Percentiles rank a stretch among this genome's conserved stretches.
Conservation (phyloP, 2,888 invertebrate genomes). For the Caenorhabditis uteleia region DNA sequence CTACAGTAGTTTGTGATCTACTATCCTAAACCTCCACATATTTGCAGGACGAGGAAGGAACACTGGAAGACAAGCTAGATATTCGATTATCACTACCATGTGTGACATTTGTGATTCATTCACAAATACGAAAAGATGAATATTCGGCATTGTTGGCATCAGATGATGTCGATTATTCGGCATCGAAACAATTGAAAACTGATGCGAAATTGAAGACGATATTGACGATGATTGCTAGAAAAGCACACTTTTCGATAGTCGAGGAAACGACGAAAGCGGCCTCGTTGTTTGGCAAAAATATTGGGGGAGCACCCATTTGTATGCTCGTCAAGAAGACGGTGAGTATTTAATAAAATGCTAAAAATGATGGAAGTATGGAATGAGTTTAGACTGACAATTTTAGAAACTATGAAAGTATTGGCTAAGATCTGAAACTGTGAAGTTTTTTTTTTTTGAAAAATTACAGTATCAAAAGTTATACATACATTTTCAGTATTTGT, state of each 20-base stretch:
- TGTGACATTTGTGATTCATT: slow-evolving; percentile 72
- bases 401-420: too few species aligned
- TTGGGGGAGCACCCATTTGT: slow-evolving; percentile 76
- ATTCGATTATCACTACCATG: slow-evolving; percentile 75
- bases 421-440: too few species aligned
- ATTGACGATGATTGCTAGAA: slow-evolving; percentile 35
- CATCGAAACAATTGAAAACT: slow-evolving; percentile 31
- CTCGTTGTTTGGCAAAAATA: slow-evolving; percentile 76
- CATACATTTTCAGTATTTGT: too few species aligned
- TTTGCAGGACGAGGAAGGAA: slow-evolving; percentile 37
- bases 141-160: slow-evolving; percentile 46
- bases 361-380: too few species aligned
- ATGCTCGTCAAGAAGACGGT: slow-evolving; percentile 76
- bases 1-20: too few species aligned
- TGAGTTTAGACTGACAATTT: too few species aligned
- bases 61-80: slow-evolving; percentile 74
- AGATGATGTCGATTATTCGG: slow-evolving; percentile 49
- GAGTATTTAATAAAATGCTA: too few species aligned
- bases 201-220: slow-evolving; percentile 37
- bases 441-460: too few species aligned
- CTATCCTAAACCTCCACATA: too few species aligned
- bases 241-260: slow-evolving; percentile 70
- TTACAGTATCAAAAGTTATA: too few species aligned
- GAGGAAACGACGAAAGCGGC: slow-evolving; percentile 76
- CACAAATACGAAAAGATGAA: slow-evolving; percentile 50